These are phyloP conservation scores for Araneus ventricosus DNA, from an alignment of 1,140 invertebrate genomes.

Conservation along the genomic window DNA sequence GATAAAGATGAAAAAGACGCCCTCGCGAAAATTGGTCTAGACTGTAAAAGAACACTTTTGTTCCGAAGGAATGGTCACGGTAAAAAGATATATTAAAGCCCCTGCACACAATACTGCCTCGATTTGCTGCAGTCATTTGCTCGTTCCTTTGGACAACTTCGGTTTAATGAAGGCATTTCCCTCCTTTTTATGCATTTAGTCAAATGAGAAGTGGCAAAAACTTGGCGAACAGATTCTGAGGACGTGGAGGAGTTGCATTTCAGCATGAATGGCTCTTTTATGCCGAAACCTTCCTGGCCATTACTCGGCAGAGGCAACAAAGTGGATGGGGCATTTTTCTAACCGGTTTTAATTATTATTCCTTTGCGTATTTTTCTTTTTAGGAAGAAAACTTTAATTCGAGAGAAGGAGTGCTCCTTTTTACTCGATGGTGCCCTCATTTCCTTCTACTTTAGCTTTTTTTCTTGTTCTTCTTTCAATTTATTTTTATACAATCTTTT, in stretches of 20 bases:
- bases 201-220: slow-evolving; percentile 4
- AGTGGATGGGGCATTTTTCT: background rate
- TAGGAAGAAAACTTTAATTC: background rate
- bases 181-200: background rate
- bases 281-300: background rate
- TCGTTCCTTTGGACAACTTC: slow-evolving; percentile 13
- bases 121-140: background rate
- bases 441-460: background rate
- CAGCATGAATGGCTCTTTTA: background rate
- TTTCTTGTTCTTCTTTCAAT: background rate
- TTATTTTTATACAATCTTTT: background rate
- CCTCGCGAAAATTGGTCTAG: background rate
- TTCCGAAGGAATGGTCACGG: slow-evolving; percentile 11
- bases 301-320: background rate
- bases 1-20: background rate
- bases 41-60: slow-evolving; percentile 10
- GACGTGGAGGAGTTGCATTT: background rate
- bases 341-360: background rate
- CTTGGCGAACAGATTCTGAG: background rate
- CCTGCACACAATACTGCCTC: background rate
- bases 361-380: background rate
- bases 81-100: slow-evolving; percentile 5
- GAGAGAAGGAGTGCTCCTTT: background rate
- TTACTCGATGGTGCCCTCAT: background rate
- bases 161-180: slow-evolving; percentile 2